A percentile compares a stretch with the other conserved stretches of the same genome.
These are phyloP conservation scores for Platyrinchus mystaceus DNA, from an alignment of 2,797 vertebrate species.

Conservation along the genomic window DNA sequence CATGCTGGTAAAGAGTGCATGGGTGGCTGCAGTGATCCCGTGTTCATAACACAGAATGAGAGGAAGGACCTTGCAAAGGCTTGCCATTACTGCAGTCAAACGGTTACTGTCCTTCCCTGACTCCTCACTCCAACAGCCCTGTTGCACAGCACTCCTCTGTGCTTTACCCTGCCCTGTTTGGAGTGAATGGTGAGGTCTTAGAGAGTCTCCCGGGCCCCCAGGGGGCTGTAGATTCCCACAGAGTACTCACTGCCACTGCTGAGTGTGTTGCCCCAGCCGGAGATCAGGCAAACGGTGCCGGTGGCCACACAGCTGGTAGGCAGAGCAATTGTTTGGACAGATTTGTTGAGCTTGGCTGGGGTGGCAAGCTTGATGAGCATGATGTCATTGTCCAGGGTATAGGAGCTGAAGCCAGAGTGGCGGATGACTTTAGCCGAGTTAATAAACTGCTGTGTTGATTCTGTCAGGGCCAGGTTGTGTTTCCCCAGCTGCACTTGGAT, in stretches of 20 bases:
- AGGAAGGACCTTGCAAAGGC: neutral
- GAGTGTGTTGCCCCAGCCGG: slow-evolving; percentile 85
- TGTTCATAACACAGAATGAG: neutral
- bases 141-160: neutral
- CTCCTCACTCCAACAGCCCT: fast-evolving
- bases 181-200: neutral
- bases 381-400: slow-evolving; percentile 80
- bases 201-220: fast-evolving
- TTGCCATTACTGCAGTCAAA: neutral
- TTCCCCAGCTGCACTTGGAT: slow-evolving; percentile 83
- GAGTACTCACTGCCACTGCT: slow-evolving; percentile 70
- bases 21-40: neutral
- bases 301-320: slow-evolving; percentile 72
- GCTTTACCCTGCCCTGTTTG: neutral
- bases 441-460: slow-evolving; percentile 77
- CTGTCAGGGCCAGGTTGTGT: slow-evolving; percentile 66
- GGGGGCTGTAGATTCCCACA: neutral
- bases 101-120: neutral
- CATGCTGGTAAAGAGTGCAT: fast-evolving
- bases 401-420: slow-evolving; percentile 67
- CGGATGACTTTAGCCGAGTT: slow-evolving; percentile 71
- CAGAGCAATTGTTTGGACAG: slow-evolving; percentile 77
- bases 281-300: slow-evolving; percentile 80
- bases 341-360: slow-evolving; percentile 71
- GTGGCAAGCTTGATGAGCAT: slow-evolving; percentile 85